Base-by-base conservation (phyloP, 2,888 invertebrate genomes). In the Ypsolopha scabrella region DNA sequence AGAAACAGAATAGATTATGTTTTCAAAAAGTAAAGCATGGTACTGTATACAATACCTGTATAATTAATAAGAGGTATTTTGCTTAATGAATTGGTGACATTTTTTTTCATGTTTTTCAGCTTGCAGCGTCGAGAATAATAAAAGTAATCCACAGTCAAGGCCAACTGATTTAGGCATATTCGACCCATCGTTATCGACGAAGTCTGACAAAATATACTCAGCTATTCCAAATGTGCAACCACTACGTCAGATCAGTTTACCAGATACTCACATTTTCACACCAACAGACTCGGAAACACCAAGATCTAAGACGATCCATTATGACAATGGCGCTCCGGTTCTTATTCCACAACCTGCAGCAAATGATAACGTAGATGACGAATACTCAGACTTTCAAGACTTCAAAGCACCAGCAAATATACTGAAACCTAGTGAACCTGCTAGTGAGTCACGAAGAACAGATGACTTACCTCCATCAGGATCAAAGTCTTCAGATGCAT, bases 251-350 rank as follows among this genome's bases (percentile, higher is more conserved):
- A 87, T 87, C 50, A 87, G 68, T 59, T 67, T 87, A 54, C 87
- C 87, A 8, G 87, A 87, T 54, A 87, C 87, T 33, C 87, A 87
- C 61, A 87, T 87, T 51, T 87, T 85, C 59, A 87, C 87, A 52
- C 87, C 87, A 6, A 83, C 83, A 35, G 83, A 87, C 62, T 87
- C 87, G 0, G 85, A 87, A 67, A 85, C 78, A 51, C 87, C 87
- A 36, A 74, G 85, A 56, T 87, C 87, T 36, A 87, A 85, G 68
- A 87, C 86, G 14, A 87, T 87, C 50, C 87, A 87, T 60, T 86
- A 87, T 55, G 74, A 79, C 55, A 41, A 10, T 50, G 64, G 60
- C 47, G 67, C 75, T n/a, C 57, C 71, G 9, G 66, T 73, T 33
- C 62, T 80, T n/a, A 56, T 78, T 41, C 72, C 78, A 13, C 72